phyloP scores from a whole-genome alignment of 2,888 invertebrate species.

The Disparrhopalites patrizii region DNA sequence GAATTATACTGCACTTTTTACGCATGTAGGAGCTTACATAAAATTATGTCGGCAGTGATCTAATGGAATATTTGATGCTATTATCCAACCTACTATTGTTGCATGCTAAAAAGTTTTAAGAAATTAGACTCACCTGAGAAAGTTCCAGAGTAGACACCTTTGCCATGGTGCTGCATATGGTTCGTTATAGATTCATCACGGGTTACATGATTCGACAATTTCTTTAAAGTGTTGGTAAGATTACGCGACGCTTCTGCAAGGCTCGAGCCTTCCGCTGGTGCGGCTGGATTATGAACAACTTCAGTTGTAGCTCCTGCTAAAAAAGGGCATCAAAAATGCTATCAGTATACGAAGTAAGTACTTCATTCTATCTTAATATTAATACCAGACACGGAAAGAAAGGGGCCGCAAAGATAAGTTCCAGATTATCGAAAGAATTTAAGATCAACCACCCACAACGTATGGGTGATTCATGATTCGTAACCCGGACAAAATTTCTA shows the following conservation, averaged over 20 bases:
- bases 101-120: too few species aligned
- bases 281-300: constrained; percentile 3
- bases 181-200: constrained; percentile 82
- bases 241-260: constrained; percentile 87
- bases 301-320: constrained; percentile 23
- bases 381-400: too few species aligned
- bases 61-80: too few species aligned
- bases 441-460: too few species aligned
- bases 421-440: too few species aligned
- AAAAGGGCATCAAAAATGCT: neutral
- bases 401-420: too few species aligned
- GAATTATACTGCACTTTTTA: too few species aligned
- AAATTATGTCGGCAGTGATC: too few species aligned
- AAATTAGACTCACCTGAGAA: constrained; percentile 66
- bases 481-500: neutral
- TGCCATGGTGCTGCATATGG: constrained; percentile 88
- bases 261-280: constrained; percentile 52
- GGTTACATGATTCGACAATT: constrained; percentile 82
- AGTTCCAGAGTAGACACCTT: constrained; percentile 93
- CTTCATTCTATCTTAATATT: too few species aligned
- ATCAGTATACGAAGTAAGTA: neutral
- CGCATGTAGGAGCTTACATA: too few species aligned
- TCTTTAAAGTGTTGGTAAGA: constrained; percentile 83
- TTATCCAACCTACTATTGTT: too few species aligned
- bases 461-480: too few species aligned